These are phyloP conservation scores for Lycorma delicatula DNA, from an alignment of 1,140 invertebrate species.

Conservation along the genomic window DNA sequence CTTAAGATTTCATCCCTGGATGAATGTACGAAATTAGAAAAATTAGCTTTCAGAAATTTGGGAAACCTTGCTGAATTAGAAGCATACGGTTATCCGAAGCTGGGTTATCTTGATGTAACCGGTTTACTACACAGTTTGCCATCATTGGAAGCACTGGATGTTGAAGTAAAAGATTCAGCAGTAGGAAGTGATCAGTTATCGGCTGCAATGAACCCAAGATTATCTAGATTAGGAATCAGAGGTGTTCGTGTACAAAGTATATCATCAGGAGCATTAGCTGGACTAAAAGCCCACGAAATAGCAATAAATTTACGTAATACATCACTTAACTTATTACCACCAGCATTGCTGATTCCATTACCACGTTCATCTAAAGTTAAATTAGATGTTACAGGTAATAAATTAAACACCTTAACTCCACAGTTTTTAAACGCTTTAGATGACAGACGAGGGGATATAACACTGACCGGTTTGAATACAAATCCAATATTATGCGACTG, in stretches of 20 bases:
- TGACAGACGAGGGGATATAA: slow-evolving; percentile 63
- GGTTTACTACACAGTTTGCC: slow-evolving; percentile 63
- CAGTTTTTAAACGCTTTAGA: slow-evolving; percentile 71
- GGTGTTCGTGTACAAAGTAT: slow-evolving; percentile 67
- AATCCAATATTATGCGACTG: slow-evolving; percentile 83
- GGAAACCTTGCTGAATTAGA: slow-evolving; percentile 57
- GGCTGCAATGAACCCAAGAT: slow-evolving; percentile 64
- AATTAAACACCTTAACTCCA: slow-evolving; percentile 60
- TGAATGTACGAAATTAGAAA: slow-evolving; percentile 67
- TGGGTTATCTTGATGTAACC: slow-evolving; percentile 75
- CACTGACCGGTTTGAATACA: slow-evolving; percentile 56
- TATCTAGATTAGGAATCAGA: slow-evolving; percentile 61
- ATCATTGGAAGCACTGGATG: slow-evolving; percentile 59
- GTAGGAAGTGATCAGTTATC: slow-evolving; percentile 75
- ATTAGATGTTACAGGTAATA: slow-evolving; percentile 68
- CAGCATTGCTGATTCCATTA: slow-evolving; percentile 76
- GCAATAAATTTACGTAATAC: slow-evolving; percentile 67
- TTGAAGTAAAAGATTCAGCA: slow-evolving; percentile 76
- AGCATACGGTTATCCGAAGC: slow-evolving; percentile 61
- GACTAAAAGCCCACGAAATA: slow-evolving; percentile 61
- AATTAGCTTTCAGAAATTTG: slow-evolving; percentile 65
- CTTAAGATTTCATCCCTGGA: slow-evolving; percentile 58
- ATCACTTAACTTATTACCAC: slow-evolving; percentile 62
- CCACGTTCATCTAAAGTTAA: slow-evolving; percentile 73
- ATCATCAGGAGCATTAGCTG: slow-evolving; percentile 71